Base-by-base conservation (phyloP, 2,888 invertebrate genomes). In the Cheilosia vernalis region DNA sequence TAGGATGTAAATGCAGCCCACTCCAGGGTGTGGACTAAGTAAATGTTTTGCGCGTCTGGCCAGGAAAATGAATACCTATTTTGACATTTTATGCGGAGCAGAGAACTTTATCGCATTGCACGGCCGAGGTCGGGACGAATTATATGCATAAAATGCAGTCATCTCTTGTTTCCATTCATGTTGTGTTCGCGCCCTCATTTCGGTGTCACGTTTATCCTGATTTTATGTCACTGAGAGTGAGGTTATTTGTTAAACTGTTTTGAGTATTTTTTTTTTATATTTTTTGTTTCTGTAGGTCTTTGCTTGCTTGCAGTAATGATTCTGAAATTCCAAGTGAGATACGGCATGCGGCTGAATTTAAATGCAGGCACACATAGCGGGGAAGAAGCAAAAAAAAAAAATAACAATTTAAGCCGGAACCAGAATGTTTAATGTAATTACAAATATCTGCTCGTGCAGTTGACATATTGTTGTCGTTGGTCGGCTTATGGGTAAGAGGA, bases 401-500 rank as follows among this genome's bases (percentile, higher is more conserved):
- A 17, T 55, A 15, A 24, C 40, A 63, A 55, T 19, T 56, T 21
- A 63, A 47, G 49, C 64, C 60, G 66, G 60, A 66, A 73, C 72
- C 79, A 67, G 73, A 80, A 73, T 61, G 80, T 73, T 53, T 47
- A 73, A 73, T 73, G 73, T 73, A 73, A 73, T 73, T 80, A 73
- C 73, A 55, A 73, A 73, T 55, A 49, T 58, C 19, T 73, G 60
- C 40, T 37, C 47, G 55, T 67, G 66, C 66, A 73, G 66, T 67
- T 80, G 80, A 80, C 73, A 56, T 80, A 73, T 74, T 80, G 80
- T 67, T 73, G 67, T 69, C 74, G 63, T 56, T 67, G 67, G 72
- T 66, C 44, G 44, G 67, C 47, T 67, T 49, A 73, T 44, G 42
- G 37, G 27, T 17, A 56, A 40, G 19, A 17, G 47, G 15, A 24